Evolutionary conservation across 53 echinoderm and acorn worm genomes (phyloP), one percentile per base, ranked within the genome.

Genomic region (Paelopatides confundens): DNA sequence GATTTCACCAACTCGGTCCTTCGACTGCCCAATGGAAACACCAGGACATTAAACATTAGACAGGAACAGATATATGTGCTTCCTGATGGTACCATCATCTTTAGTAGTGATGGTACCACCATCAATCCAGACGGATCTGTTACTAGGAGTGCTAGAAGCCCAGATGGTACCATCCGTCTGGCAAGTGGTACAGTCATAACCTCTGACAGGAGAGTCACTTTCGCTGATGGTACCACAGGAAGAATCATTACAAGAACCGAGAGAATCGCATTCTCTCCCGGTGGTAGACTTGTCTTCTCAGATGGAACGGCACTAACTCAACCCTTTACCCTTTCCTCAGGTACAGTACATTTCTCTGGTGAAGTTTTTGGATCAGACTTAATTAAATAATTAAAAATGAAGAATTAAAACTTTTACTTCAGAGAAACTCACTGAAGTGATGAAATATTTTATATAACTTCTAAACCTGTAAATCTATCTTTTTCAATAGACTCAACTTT

Each of bases 1-100:
- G 53, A 40, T 31, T 82, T 82, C 63, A 21, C 31, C 62, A 39
- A 82, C 17, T 26, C 35, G 5, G 27, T 35, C 58, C 21, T 82
- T n/a, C 35, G 37, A n/a, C 10, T 63, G 14, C 36, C 62, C 3
- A 58, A 35, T 63, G 82, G 63, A 21, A 62, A n/a, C 15, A 82
- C 36, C 63, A 34, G 82, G 31, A 58, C 30, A 32, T n/a, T 82
- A 4, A 58, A 31, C 26, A 21, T 62, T 2, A 18, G 35, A 35
- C 33, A 82, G 35, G 63, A 82, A 35, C 82, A 58, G 35, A 82
- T 58, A 11, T 62, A 21, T 24, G 63, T 35, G 4, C 34, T 82
- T n/a, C 62, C 82, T 34, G 63, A 82, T 35, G 82, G 82, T 7
- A 82, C 29, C 30, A 82, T 82, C 28, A 37, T 82, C 36, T 82